Percentiles rank a stretch among this genome's conserved stretches.
These are phyloP conservation scores for Centropus bengalensis DNA, from an alignment of 2,113 vertebrate genomes.

Conservation along the genomic window DNA sequence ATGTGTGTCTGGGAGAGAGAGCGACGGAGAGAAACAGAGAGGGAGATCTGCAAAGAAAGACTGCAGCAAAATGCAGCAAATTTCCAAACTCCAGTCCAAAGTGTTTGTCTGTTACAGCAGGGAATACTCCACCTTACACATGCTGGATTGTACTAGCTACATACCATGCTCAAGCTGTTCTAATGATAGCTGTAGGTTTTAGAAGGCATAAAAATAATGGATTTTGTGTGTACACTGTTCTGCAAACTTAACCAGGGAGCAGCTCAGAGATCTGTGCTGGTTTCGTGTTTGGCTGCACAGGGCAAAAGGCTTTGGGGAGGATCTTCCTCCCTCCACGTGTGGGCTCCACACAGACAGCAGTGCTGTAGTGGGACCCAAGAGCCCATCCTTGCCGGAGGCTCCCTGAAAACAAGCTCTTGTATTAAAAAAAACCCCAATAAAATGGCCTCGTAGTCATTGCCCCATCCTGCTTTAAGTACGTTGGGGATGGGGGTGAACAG, in stretches of 20 bases:
- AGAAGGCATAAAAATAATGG: not conserved
- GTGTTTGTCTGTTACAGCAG: not conserved
- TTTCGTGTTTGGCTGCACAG: not conserved
- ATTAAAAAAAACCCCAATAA: rapidly evolving
- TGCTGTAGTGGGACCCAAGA: not conserved
- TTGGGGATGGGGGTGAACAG: not conserved
- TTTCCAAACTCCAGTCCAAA: slow-evolving; percentile 2
- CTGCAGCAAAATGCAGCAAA: slow-evolving; percentile 75
- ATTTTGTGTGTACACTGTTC: not conserved
- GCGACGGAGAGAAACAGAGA: not conserved
- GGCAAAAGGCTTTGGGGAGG: not conserved
- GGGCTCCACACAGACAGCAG: rapidly evolving
- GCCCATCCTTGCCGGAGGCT: not conserved
- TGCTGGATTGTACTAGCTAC: not conserved
- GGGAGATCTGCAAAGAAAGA: slow-evolving; percentile 31
- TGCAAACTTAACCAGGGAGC: not conserved
- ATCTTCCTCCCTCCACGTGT: not conserved
- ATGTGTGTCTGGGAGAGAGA: not conserved
- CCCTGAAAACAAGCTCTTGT: rapidly evolving
- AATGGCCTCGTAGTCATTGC: not conserved
- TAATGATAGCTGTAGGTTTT: not conserved
- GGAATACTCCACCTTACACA: slow-evolving; percentile 9
- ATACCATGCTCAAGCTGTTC: not conserved
- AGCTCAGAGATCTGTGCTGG: not conserved
- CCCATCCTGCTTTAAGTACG: not conserved